Percentiles rank a stretch among this genome's conserved stretches.
Evolutionary conservation across 2,888 invertebrate genomes (phyloP).

Genomic region (Stenichneumon culpator): DNA sequence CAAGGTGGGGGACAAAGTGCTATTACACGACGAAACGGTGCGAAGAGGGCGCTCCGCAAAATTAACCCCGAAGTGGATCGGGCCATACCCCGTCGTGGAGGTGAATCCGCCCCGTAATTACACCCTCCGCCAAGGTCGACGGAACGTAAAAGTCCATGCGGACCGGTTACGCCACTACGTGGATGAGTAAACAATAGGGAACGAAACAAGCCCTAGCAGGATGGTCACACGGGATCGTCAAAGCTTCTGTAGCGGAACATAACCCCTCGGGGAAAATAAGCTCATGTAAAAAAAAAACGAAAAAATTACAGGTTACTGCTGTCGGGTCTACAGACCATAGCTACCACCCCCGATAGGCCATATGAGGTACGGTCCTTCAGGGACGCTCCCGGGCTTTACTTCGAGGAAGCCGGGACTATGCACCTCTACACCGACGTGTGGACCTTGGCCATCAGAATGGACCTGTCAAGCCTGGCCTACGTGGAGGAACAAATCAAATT

Average conservation of each 20-base stretch:
- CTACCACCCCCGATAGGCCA: neutral
- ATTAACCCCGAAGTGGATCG: too few species aligned
- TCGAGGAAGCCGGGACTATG: neutral
- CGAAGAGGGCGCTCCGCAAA: neutral
- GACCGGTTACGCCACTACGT: neutral
- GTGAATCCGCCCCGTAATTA: too few species aligned
- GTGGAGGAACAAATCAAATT: neutral
- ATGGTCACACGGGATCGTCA: too few species aligned
- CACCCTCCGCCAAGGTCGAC: neutral
- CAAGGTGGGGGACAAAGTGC: neutral
- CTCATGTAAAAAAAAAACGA: too few species aligned
- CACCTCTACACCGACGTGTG: neutral
- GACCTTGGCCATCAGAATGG: neutral
- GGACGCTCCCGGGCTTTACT: neutral
- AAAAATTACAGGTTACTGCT: neutral
- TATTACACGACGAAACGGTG: constrained; percentile 8
- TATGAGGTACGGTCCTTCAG: neutral
- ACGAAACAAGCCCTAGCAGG: neutral
- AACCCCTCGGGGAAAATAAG: too few species aligned
- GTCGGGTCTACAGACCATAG: neutral
- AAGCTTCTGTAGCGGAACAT: too few species aligned
- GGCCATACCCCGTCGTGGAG: too few species aligned
- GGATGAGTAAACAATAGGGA: neutral
- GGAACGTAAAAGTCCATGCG: neutral
- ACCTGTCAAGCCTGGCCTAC: neutral